These are phyloP conservation scores for Heliconius melpomene DNA, from an alignment of 1,140 invertebrate genomes.

Conservation along the genomic window DNA sequence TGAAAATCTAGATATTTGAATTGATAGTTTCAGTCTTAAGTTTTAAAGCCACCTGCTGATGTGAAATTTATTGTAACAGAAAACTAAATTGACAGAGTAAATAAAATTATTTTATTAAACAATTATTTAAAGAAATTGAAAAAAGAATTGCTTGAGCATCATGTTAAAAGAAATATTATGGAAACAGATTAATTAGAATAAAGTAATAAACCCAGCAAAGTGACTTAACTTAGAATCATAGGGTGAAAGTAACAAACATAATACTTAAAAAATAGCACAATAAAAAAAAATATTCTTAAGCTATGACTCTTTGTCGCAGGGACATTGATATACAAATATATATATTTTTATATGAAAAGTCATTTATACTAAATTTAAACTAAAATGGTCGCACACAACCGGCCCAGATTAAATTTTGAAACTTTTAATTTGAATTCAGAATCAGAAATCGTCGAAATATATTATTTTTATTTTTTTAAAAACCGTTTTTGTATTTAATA, in stretches of 20 bases:
- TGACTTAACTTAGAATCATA: not conserved
- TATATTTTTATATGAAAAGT: not conserved
- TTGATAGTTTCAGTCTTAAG: conserved; percentile 40
- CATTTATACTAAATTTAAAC: not conserved
- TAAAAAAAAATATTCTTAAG: not conserved
- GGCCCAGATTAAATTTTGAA: not conserved
- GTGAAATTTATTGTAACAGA: not conserved
- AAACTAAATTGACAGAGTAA: not conserved
- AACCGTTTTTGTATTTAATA: not conserved
- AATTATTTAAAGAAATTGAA: too few species aligned
- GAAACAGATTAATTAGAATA: too few species aligned
- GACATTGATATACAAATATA: not conserved
- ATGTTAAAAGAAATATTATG: not conserved
- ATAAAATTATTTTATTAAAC: too few species aligned
- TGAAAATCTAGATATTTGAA: conserved; percentile 29
- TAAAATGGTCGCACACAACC: not conserved
- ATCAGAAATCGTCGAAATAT: conserved; percentile 10
- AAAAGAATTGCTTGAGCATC: too few species aligned
- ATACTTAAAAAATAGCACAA: conserved; percentile 10
- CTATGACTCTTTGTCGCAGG: conserved; percentile 9
- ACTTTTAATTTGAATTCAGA: not conserved
- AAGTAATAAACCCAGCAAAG: not conserved
- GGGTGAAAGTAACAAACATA: conserved; percentile 8
- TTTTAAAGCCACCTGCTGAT: conserved; percentile 26
- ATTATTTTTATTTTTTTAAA: not conserved